Conservation (phyloP, 2,113 vertebrate species). For the Aegotheles bennettii region DNA sequence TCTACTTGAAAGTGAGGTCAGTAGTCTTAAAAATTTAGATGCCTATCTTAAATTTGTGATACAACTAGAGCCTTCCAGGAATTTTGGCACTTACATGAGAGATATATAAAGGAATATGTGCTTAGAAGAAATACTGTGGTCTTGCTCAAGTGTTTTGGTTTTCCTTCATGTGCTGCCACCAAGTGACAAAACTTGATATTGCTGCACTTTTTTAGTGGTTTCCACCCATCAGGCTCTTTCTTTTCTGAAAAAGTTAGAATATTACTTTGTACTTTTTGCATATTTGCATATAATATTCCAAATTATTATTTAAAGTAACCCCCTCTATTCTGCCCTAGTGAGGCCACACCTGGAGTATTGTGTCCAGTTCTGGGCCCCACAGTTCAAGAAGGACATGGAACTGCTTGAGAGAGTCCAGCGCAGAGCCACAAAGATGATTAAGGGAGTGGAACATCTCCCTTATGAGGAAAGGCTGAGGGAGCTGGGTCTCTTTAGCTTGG, state of each 20-base stretch:
- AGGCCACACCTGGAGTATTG: no score
- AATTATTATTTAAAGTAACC: background rate
- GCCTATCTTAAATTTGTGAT: background rate
- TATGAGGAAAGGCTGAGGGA: no score
- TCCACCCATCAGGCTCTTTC: background rate
- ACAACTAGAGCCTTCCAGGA: background rate
- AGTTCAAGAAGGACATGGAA: no score
- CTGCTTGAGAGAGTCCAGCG: no score
- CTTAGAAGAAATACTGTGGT: background rate
- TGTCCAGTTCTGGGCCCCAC: no score
- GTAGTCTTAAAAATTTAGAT: background rate
- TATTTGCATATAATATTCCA: fast-evolving
- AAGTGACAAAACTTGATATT: background rate
- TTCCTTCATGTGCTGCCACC: slow-evolving; percentile 53
- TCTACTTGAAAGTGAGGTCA: background rate
- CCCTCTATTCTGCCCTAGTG: no score
- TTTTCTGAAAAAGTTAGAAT: background rate
- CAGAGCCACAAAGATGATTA: no score
- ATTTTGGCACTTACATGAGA: background rate
- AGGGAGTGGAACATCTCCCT: no score
- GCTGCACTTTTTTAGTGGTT: background rate
- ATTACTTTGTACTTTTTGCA: background rate
- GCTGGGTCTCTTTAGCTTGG: no score
- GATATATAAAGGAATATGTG: background rate
- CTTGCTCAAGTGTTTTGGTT: background rate